Evolutionary conservation across 2,113 vertebrate species (phyloP).

Genomic region (Haemorhous mexicanus): DNA sequence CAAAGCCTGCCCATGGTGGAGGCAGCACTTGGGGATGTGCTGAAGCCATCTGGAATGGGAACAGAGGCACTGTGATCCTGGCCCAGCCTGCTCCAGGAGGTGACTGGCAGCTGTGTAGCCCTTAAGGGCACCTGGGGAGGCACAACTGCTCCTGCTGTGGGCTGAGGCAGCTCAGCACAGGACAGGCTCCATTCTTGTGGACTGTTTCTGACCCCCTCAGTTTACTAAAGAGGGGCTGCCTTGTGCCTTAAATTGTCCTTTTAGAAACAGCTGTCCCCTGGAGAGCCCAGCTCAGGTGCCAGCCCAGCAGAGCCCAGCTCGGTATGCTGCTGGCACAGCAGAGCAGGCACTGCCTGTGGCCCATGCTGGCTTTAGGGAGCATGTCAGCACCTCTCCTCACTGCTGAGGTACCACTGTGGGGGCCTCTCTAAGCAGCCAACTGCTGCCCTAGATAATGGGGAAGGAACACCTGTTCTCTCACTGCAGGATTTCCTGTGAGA

Average conservation of each 20-base stretch:
- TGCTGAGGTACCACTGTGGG: not conserved
- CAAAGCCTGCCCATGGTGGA: not conserved
- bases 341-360: not conserved
- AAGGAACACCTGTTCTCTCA: not conserved
- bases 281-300: not conserved
- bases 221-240: not conserved
- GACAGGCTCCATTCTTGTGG: not conserved
- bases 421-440: not conserved
- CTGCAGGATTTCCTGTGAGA: not conserved
- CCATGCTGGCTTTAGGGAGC: not conserved
- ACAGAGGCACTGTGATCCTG: not conserved
- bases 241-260: not conserved
- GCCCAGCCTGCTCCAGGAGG: not conserved
- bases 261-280: not conserved
- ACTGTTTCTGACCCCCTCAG: not conserved
- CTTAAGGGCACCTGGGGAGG: not conserved
- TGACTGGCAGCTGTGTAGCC: accelerated
- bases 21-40: not conserved
- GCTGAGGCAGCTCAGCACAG: not conserved
- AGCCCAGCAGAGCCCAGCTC: not conserved
- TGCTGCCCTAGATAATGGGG: not conserved
- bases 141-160: not conserved
- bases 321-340: not conserved
- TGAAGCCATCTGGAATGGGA: not conserved
- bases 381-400: not conserved